Conservation (phyloP, 2,888 invertebrate genomes). For the Drosophila meridionalis region DNA sequence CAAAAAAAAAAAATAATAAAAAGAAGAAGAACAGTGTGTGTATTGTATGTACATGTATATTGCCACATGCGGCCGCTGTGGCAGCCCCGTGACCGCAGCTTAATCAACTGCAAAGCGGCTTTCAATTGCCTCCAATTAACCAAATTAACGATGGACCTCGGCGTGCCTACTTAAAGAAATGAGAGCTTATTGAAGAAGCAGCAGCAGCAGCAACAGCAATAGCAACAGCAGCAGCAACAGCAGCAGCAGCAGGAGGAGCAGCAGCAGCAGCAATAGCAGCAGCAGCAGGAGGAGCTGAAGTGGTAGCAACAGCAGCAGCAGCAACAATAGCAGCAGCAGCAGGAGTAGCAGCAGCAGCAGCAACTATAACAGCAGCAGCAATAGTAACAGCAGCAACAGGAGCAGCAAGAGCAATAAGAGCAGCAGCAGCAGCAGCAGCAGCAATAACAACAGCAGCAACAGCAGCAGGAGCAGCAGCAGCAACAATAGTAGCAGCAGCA, state of each 20-base stretch:
- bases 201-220: constrained; percentile 15
- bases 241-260: constrained; percentile 13
- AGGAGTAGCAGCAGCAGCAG: constrained; percentile 9
- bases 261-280: constrained; percentile 15
- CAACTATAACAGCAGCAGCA: too few species aligned
- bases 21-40: constrained; percentile 1
- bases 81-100: constrained; percentile 50
- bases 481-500: constrained; percentile 15
- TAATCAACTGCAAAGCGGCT: constrained; percentile 80
- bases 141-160: constrained; percentile 73
- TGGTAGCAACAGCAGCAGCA: constrained; percentile 13
- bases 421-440: constrained; percentile 7
- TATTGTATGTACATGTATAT: neutral
- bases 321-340: constrained; percentile 7
- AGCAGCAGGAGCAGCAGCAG: constrained; percentile 14
- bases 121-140: constrained; percentile 80
- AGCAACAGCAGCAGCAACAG: constrained; percentile 14
- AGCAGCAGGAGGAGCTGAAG: constrained; percentile 8
- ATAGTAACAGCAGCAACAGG: neutral
- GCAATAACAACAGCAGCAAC: constrained; percentile 14
- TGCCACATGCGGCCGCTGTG: constrained; percentile 26
- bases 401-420: constrained; percentile 11
- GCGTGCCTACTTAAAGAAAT: constrained; percentile 53
- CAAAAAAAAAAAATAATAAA: constrained; percentile 33
- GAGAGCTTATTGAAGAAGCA: constrained; percentile 47